Evolutionary conservation across 2,797 vertebrate genomes (phyloP).

Genomic region (Melanotaenia maccullochi): DNA sequence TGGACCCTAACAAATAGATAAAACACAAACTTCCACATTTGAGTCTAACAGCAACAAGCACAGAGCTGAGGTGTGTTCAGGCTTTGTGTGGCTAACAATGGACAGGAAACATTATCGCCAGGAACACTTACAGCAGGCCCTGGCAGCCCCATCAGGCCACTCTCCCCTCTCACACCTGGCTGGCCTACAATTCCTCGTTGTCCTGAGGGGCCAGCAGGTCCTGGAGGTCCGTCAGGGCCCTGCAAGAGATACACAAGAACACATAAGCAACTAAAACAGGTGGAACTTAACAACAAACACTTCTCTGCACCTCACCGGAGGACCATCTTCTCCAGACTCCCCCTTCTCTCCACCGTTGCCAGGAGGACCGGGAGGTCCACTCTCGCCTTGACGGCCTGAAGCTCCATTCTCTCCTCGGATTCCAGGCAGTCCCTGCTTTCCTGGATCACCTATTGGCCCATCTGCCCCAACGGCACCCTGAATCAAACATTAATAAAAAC

Average conservation of each 20-base stretch:
- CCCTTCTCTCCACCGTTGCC: constrained; percentile 93
- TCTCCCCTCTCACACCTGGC: constrained; percentile 92
- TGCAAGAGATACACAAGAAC: constrained; percentile 62
- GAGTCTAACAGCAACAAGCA: background rate
- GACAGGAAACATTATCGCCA: background rate
- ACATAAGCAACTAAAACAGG: background rate
- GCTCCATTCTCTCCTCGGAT: constrained; percentile 90
- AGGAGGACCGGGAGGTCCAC: constrained; percentile 85
- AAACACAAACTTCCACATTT: background rate
- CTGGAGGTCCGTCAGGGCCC: constrained; percentile 89
- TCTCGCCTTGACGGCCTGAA: constrained; percentile 88
- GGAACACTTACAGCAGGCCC: constrained; percentile 89
- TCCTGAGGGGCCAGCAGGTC: constrained; percentile 81
- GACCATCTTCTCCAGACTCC: constrained; percentile 94
- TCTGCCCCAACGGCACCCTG: constrained; percentile 91
- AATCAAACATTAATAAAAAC: constrained; percentile 4
- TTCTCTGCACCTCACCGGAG: constrained; percentile 76
- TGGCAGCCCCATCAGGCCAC: constrained; percentile 91
- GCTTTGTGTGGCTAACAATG: background rate
- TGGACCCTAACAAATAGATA: constrained; percentile 83
- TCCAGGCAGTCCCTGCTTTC: constrained; percentile 91
- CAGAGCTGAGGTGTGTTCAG: background rate
- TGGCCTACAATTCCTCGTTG: constrained; percentile 91
- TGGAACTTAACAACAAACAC: background rate
- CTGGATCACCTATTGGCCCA: constrained; percentile 88